Conservation (phyloP, 2,888 invertebrate genomes). For the Ernsta delagoae region DNA sequence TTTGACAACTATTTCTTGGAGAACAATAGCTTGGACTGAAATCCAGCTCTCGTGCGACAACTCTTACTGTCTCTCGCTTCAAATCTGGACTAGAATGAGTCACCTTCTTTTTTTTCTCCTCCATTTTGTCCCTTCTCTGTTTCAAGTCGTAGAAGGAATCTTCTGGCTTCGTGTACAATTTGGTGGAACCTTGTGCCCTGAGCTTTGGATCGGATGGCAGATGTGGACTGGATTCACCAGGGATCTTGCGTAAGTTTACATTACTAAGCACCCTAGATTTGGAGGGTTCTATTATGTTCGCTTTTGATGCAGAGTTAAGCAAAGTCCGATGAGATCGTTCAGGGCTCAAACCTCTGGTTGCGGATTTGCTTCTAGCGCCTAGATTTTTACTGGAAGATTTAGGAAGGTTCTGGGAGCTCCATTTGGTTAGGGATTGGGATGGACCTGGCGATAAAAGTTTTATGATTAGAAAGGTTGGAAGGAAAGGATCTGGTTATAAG, state of each 20-base stretch:
- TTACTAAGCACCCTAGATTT: not conserved
- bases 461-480: conserved; percentile 37
- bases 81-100: conserved; percentile 31
- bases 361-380: conserved; percentile 45
- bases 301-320: conserved; percentile 9
- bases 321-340: conserved; percentile 7
- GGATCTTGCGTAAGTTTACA: conserved; percentile 5
- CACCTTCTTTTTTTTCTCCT: conserved; percentile 39
- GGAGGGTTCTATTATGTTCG: conserved; percentile 24
- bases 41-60: not conserved
- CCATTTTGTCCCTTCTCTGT: conserved; percentile 17
- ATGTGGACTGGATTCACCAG: not conserved
- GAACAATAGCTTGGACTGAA: conserved; percentile 33
- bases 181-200: conserved; percentile 2
- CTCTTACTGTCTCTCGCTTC: not conserved
- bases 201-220: conserved; percentile 4
- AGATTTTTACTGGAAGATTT: conserved; percentile 40
- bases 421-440: conserved; percentile 38
- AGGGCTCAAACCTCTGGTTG: conserved; percentile 32
- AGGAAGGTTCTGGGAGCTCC: conserved; percentile 34
- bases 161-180: conserved; percentile 15
- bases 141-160: conserved; percentile 8
- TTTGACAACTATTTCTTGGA: conserved; percentile 36
- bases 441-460: conserved; percentile 49
- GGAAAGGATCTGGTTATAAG: no score